Evolutionary conservation across 2,113 vertebrate species (phyloP), one percentile per base, ranked within the genome.

Genomic region (Actenoides lindsayi): DNA sequence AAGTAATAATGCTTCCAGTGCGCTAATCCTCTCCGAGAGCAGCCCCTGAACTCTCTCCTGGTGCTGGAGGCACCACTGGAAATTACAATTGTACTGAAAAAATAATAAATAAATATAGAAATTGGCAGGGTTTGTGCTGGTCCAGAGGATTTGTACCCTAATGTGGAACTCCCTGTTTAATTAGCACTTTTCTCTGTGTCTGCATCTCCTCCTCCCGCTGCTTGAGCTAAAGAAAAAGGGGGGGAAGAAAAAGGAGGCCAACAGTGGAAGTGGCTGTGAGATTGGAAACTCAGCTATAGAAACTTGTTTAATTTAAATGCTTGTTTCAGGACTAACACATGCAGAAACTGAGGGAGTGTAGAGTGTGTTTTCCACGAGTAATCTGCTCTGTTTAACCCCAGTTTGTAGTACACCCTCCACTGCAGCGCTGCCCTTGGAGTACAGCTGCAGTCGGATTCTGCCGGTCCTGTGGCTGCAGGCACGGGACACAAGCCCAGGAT

Each of bases 121-220:
- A 95, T 93, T 96, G 96, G 96, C 95, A 94, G 83, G 89, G 95
- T 92, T 91, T 93, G 70, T 79, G 89, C 94, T 75, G 90, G 92
- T 91, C 92, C 94, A 77, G 83, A 97, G 95, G 92, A 96, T 96
- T 96, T 95, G 94, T 95, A 96, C 92, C 94, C 95, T 91, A 94
- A 97, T 94, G 92, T 97, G 96, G 96, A 96, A 79, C 44, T 96
- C 96, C 96, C 96, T 95, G 95, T 96, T 97, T 97, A 97, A 97
- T 96, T 97, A 97, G 96, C 96, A 82, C 95, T 94, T 81, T 20
- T 91, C 89, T 91, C 94, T 44, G 81, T 35, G 77, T 51, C 92
- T 87, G 73, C 69, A 16, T 89, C 95, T 91, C 90, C 88, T 93
- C 77, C 88, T 92, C 74, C 70, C 2, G 48, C 94, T 76, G 62